These are phyloP conservation scores for Odontesthes bonariensis DNA, from an alignment of 2,113 vertebrate species.

Conservation along the genomic window DNA sequence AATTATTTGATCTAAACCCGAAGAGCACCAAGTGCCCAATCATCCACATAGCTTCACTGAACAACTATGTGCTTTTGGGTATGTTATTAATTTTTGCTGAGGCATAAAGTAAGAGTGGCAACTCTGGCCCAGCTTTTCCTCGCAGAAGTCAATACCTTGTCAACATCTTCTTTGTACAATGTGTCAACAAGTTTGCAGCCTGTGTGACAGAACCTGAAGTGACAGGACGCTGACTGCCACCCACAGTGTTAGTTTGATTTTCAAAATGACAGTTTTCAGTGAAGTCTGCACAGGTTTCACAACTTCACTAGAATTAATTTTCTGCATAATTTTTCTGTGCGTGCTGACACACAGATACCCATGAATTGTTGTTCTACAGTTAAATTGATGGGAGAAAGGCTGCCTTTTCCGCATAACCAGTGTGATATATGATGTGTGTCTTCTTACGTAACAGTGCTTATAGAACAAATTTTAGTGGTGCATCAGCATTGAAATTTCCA, in stretches of 20 bases:
- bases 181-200: constrained; percentile 62
- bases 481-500: constrained; percentile 18
- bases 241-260: constrained; percentile 44
- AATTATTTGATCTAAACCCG: constrained; percentile 71
- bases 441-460: constrained; percentile 25
- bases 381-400: constrained; percentile 30
- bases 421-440: constrained; percentile 11
- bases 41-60: constrained; percentile 49
- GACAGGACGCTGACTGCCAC: constrained; percentile 55
- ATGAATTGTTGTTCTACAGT: constrained; percentile 34
- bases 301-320: constrained; percentile 24
- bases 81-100: constrained; percentile 22
- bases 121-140: constrained; percentile 52
- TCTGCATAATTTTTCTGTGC: constrained; percentile 19
- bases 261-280: constrained; percentile 21
- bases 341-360: neutral
- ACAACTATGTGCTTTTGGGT: constrained; percentile 42
- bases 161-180: constrained; percentile 63
- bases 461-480: constrained; percentile 14
- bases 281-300: neutral
- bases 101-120: constrained; percentile 33
- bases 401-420: constrained; percentile 24
- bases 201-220: constrained; percentile 52
- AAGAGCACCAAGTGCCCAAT: constrained; percentile 45
- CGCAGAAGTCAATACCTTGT: constrained; percentile 67